Evolutionary conservation across 1,140 invertebrate species (phyloP), one percentile per base, ranked within the genome.

Genomic region (Cryptotermes secundus): DNA sequence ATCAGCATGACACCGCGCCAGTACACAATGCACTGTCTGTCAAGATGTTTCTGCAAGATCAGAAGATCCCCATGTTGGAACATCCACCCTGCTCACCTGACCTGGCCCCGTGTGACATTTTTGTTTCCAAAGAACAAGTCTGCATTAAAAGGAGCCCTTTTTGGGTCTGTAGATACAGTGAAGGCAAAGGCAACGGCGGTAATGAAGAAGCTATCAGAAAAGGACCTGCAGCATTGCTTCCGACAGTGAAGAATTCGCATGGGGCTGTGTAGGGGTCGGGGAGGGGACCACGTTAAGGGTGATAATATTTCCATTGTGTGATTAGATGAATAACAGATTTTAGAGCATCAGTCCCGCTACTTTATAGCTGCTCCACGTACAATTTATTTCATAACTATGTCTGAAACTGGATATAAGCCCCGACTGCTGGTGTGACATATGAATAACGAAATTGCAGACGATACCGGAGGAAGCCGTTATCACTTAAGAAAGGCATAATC

Each of bases 111-210:
- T 72, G 80, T 3, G 84, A 87, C 86, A 89, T 90, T 86, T 89
- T 88, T 88, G 16, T 89, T 90, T 84, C 87, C 86, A 53, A 86
- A 87, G 45, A 84, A 89, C 38, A 89, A 89, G 84, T 82, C 34
- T 84, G 85, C 86, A 53, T 85, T 88, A 16, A 86, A 87, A 83
- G 86, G 87, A 79, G 87, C 85, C 45, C 79, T 34, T 45, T 88
- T 88, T 84, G 79, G 86, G 38, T 81, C 42, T 42, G 53, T 85
- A 34, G 85, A 85, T 81, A 79, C 65, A 16, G 84, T n/a, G n/a
- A n/a, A n/a, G n/a, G n/a, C n/a, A n/a, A n/a, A n/a, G n/a, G n/a
- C n/a, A n/a, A n/a, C n/a, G n/a, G n/a, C n/a, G n/a, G n/a, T n/a
- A n/a, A n/a, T n/a, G n/a, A n/a, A n/a, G n/a, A n/a, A n/a, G n/a